A percentile compares a stretch with the other conserved stretches of the same genome.
Evolutionary conservation across 2,113 vertebrate genomes (phyloP).

Genomic region (Hassar affinis): DNA sequence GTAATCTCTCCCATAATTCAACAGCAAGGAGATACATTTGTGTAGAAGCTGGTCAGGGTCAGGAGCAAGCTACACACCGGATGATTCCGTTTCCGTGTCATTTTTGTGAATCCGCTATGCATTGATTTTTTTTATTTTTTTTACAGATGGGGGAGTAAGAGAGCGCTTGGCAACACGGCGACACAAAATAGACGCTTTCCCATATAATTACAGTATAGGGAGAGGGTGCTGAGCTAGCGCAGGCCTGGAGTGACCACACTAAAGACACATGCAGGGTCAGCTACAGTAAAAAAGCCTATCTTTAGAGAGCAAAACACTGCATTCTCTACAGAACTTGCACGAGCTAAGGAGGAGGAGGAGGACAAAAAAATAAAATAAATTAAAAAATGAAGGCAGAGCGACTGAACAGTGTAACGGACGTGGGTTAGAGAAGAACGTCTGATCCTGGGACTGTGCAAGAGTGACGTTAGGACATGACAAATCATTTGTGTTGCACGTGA

Average conservation of each 20-base stretch:
- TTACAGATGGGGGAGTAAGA: neutral
- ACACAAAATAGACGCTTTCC: conserved; percentile 67
- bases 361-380: conserved; percentile 61
- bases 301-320: conserved; percentile 69
- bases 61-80: neutral
- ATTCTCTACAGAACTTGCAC: conserved; percentile 68
- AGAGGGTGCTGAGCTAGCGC: conserved; percentile 66
- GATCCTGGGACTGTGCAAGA: neutral
- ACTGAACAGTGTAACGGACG: neutral
- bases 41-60: no score
- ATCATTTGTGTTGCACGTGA: neutral
- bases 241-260: conserved; percentile 72
- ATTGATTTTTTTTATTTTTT: no score
- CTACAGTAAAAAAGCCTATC: conserved; percentile 72
- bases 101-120: neutral
- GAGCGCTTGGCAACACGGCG: conserved; percentile 62
- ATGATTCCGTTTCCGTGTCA: neutral
- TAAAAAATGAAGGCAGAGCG: neutral
- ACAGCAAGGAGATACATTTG: neutral
- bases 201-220: conserved; percentile 70
- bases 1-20: neutral
- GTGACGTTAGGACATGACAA: neutral
- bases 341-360: conserved; percentile 60
- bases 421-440: neutral
- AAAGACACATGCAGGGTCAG: conserved; percentile 77